Evolutionary conservation across 2,888 invertebrate genomes (phyloP).

Genomic region (Tortricodes alternella): DNA sequence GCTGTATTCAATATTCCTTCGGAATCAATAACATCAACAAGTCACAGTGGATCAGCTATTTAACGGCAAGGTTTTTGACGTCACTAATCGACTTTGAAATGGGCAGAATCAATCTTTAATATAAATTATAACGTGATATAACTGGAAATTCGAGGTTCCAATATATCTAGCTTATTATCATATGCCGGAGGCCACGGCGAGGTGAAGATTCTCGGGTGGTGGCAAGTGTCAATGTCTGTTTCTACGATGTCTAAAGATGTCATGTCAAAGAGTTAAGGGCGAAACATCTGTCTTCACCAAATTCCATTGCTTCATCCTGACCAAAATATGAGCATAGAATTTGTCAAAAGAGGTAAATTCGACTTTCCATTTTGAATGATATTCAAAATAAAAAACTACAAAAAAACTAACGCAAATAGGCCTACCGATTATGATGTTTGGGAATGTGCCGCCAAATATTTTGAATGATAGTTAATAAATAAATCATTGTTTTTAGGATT

Average conservation of each 20-base stretch:
- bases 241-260: slow-evolving; percentile 7
- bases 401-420: too few species aligned
- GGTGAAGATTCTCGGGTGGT: slow-evolving; percentile 31
- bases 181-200: slow-evolving; percentile 54
- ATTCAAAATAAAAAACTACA: too few species aligned
- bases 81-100: slow-evolving; percentile 12
- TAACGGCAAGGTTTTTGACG: slow-evolving; percentile 2
- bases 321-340: neutral
- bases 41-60: neutral
- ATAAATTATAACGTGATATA: slow-evolving; percentile 48
- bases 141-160: slow-evolving; percentile 55
- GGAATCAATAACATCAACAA: too few species aligned
- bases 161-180: slow-evolving; percentile 52
- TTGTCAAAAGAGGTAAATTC: too few species aligned
- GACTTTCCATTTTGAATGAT: too few species aligned
- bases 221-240: slow-evolving; percentile 12
- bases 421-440: too few species aligned
- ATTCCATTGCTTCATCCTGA: neutral
- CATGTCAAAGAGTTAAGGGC: slow-evolving; percentile 2
- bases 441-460: too few species aligned
- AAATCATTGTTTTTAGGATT: neutral
- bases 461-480: too few species aligned
- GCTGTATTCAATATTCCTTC: too few species aligned
- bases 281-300: neutral
- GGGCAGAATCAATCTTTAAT: slow-evolving; percentile 42